Evolutionary conservation across 2,888 invertebrate genomes (phyloP), one percentile per base, ranked within the genome.

Genomic region (Boloria euphrosyne): DNA sequence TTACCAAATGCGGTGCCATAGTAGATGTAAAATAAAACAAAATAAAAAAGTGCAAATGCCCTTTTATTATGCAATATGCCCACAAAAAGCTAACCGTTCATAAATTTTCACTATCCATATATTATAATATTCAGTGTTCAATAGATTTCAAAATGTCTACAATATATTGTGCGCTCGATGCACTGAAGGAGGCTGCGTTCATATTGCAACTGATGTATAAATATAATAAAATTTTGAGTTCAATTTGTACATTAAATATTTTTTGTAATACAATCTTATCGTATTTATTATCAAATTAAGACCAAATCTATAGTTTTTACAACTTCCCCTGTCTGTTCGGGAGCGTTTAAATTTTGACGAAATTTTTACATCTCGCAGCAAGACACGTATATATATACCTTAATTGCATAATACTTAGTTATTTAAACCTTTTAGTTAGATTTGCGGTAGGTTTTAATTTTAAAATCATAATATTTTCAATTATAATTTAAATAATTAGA

Each of bases 51-150:
- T 89, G 90, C 89, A 86, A 84, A 89, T 83, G 89, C 87, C 72
- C 81, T 85, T 90, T 90, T 90, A 89, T 85, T 90, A 78, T 80
- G 85, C 90, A 91, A 89, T 87, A 90, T 88, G 90, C 90, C 82
- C 90, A 89, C 89, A 89, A 90, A 87, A 92, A 90, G 90, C 91
- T 89, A 90, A 89, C 87, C 80, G 74, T 87, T 79, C 79, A 85
- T 89, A 90, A 89, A 87, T 82, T 89, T 80, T 85, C 81, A 78
- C 86, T 89, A 87, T 83, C 78, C 78, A 83, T 84, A 82, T 83
- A 65, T 80, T 38, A 38, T 38, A 86, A 85, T 87, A 83, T 86
- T 89, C 86, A 87, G 82, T 75, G 69, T 73, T 38, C 70, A 75
- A 78, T 78, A 75, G 59, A 71, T 71, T 67, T 72, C 69, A 80